Base-by-base conservation (phyloP, 2,888 invertebrate species). In the Nemoura dubitans region DNA sequence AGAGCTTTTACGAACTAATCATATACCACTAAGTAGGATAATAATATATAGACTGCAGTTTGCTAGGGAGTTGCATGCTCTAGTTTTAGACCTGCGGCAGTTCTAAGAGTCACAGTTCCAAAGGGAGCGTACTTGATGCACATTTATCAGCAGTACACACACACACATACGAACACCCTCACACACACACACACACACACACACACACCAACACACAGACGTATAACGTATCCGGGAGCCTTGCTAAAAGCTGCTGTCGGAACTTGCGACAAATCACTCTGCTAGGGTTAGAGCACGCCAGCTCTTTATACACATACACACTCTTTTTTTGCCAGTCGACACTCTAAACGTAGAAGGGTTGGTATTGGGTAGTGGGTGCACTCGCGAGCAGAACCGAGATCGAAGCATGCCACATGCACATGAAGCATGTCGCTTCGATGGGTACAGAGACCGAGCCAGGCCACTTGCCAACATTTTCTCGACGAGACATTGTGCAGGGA, bases 211-310 rank as follows among this genome's bases (percentile, higher is more conserved):
- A 21, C 59, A 59, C 59, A 59, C 59, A 59, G 0, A 78, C 78
- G 14, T 21, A 21, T 76, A 21, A 5, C 21, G 43, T 43, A 84
- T 59, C 29, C 84, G 76, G 59, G 84, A 28, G 59, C 5, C 28
- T 59, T 83, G 87, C 87, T 87, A 87, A 87, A 87, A 87, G 87
- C 87, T 82, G 59, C 87, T 86, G 86, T 87, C 86, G 85, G 43
- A 81, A 84, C 42, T 30, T 27, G 78, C 87, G 85, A 87, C 87
- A 87, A 87, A 87, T 87, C 87, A 86, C 86, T 87, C 80, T 86
- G 28, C 21, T 0, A 84, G 59, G 76, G 84, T 59, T 30, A 36
- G 14, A 81, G 30, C 28, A 59, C 14, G 30, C 76, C 26, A 59
- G 59, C 76, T 84, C 84, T 42, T 59, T 59, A 59, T 21, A 59